Base-by-base conservation (phyloP, 1,140 invertebrate genomes). In the Drosophila sulfurigaster region DNA sequence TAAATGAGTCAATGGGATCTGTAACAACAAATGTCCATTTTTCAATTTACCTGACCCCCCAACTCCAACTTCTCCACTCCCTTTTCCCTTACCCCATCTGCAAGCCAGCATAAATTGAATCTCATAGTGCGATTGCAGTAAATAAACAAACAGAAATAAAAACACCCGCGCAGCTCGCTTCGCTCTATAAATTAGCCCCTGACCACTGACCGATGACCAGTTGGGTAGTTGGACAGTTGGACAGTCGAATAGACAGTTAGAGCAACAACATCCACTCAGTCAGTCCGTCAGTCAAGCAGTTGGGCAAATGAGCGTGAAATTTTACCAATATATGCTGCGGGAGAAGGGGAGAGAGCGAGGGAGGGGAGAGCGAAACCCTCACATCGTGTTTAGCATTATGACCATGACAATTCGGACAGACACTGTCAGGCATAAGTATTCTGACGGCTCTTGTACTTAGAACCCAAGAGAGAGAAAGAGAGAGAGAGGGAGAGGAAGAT, bases 241-340 rank as follows among this genome's bases (percentile, higher is more conserved):
- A 30, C 32, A 57, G 32, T 41, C n/a, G 13, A 10, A 20, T 13
- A 30, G 52, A 15, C 52, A 56, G 30, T 20, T 11, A 56, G 51
- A 38, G 20, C 5, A 2, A 11, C 5, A 3, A 4, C 41, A 43
- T 13, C 20, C 15, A 16, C 3, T 62, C 28, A 51, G 28, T 62
- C 30, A 20, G 8, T 62, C 15, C 7, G 2, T 35, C 46, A 35
- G 28, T 49, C 16, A 10, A 3, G 20, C 41, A 25, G 38, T 3
- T 81, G 79, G 68, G 51, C 86, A 89, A 85, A 89, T 79, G 75
- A 89, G 68, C 85, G 85, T 89, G 85, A 89, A 89, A 89, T 90
- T 89, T 89, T 89, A 67, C 81, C 85, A 89, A 89, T 89, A 89
- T 85, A 89, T 81, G 85, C 85, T 83, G 63, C 60, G 46, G 30